Conservation (phyloP, 2,113 vertebrate genomes). For the Galemys pyrenaicus region DNA sequence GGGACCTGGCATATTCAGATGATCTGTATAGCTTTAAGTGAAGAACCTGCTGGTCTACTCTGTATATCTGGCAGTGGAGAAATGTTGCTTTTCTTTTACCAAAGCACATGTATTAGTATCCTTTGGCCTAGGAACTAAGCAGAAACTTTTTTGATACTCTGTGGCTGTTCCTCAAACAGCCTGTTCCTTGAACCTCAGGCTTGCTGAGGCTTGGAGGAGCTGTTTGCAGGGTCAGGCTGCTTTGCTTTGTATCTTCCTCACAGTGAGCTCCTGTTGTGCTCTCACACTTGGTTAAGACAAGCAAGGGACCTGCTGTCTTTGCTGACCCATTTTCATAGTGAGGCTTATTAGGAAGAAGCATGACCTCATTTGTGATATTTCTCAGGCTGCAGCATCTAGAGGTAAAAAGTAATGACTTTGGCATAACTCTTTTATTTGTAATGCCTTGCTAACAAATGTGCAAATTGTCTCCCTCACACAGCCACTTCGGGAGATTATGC, state of each 20-base stretch:
- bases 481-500: slow-evolving; percentile 34
- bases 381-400: slow-evolving; percentile 48
- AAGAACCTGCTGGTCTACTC: background rate
- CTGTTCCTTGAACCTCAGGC: background rate
- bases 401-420: slow-evolving; percentile 65
- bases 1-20: background rate
- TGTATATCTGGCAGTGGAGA: background rate
- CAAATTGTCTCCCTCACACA: slow-evolving; percentile 55
- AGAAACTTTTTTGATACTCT: background rate
- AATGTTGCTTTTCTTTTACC: background rate
- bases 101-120: background rate
- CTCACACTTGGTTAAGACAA: background rate
- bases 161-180: background rate
- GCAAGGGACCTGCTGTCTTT: background rate
- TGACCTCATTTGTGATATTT: slow-evolving; percentile 65
- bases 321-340: background rate
- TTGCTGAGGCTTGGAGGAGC: background rate
- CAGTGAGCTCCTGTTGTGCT: background rate
- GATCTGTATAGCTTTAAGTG: background rate
- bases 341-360: slow-evolving; percentile 57
- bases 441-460: slow-evolving; percentile 41
- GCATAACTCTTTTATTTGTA: slow-evolving; percentile 66
- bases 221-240: background rate
- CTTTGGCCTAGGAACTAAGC: background rate
- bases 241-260: background rate